Conservation (phyloP, 2,888 invertebrate genomes). For the Drosophila silvestris region DNA sequence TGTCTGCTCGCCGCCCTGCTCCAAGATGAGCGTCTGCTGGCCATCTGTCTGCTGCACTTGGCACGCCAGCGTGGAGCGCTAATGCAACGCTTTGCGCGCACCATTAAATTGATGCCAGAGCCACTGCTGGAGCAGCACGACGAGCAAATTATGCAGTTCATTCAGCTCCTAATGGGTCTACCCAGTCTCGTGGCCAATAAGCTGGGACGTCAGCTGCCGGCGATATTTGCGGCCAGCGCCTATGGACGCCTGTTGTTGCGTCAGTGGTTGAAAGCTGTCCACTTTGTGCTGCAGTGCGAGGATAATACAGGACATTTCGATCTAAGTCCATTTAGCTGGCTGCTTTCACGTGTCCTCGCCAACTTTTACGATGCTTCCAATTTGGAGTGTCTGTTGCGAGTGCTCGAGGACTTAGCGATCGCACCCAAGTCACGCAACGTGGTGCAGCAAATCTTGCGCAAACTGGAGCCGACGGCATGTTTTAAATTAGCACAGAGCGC, state of each 20-base stretch:
- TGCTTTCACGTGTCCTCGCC: constrained; percentile 88
- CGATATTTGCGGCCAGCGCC: constrained; percentile 87
- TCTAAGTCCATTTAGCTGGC: constrained; percentile 85
- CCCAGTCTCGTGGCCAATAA: constrained; percentile 91
- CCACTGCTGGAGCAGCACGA: constrained; percentile 66
- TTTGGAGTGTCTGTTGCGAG: constrained; percentile 86
- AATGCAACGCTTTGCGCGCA: constrained; percentile 57
- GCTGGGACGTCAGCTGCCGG: constrained; percentile 86
- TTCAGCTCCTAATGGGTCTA: constrained; percentile 89
- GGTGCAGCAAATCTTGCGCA: constrained; percentile 86
- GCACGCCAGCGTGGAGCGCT: constrained; percentile 60
- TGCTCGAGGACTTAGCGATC: constrained; percentile 85
- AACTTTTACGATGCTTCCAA: constrained; percentile 86
- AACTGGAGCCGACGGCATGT: constrained; percentile 87
- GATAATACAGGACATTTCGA: constrained; percentile 54
- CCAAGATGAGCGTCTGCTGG: constrained; percentile 71
- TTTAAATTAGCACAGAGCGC: constrained; percentile 85
- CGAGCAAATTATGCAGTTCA: constrained; percentile 86
- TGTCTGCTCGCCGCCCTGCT: constrained; percentile 67
- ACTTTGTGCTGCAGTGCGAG: constrained; percentile 86
- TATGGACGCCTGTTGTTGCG: constrained; percentile 88
- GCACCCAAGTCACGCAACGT: constrained; percentile 29
- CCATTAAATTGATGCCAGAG: constrained; percentile 67
- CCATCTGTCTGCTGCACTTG: constrained; percentile 73
- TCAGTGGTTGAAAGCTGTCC: constrained; percentile 88